Percentiles rank a stretch among this genome's conserved stretches.
phyloP scores from a whole-genome alignment of 92 coral and sea anemone genomes.

The Pocillopora grandis region DNA sequence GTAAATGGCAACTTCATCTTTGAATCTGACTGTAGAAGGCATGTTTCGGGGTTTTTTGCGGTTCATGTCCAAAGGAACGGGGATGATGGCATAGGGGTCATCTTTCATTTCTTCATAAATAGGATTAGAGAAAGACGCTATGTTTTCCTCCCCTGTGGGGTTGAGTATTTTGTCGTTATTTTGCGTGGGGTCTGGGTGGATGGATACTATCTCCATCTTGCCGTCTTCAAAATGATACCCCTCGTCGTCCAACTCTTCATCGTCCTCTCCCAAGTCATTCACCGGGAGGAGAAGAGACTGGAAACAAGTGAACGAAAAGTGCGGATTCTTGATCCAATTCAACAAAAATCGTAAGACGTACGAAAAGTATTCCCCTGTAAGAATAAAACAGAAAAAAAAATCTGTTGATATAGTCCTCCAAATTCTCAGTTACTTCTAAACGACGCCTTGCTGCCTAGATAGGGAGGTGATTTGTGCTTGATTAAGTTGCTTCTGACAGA shows the following conservation, averaged over 20 bases:
- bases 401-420: background rate
- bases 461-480: too few species aligned
- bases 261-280: slow-evolving; percentile 3
- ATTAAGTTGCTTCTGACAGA: too few species aligned
- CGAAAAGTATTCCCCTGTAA: slow-evolving; percentile 21
- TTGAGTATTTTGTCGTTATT: background rate
- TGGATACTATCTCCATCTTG: background rate
- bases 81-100: background rate
- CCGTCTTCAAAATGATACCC: background rate
- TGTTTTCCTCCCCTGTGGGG: background rate
- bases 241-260: background rate
- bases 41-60: background rate
- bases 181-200: background rate
- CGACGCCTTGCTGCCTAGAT: background rate
- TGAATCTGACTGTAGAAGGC: background rate
- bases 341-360: background rate
- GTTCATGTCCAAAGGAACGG: background rate
- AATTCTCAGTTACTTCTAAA: background rate
- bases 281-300: slow-evolving; percentile 14
- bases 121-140: background rate
- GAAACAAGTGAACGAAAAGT: slow-evolving; percentile 4
- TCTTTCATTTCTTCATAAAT: background rate
- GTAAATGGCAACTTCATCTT: background rate
- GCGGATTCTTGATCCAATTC: slow-evolving; percentile 23
- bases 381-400: background rate